Evolutionary conservation across 2,888 invertebrate species (phyloP).

Genomic region (Panopea generosa): DNA sequence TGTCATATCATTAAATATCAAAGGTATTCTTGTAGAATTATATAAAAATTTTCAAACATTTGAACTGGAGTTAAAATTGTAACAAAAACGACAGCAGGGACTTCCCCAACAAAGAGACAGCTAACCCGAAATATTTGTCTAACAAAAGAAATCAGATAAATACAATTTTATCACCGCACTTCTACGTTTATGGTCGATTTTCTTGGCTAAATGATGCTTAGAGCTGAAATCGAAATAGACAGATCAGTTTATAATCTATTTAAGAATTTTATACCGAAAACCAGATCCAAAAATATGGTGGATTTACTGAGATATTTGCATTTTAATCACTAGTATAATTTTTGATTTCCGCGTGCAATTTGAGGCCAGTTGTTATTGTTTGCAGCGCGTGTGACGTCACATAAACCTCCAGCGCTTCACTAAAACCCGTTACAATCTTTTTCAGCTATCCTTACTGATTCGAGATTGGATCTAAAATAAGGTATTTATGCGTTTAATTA

Average conservation of each 20-base stretch:
- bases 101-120: no score
- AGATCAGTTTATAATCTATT: background rate
- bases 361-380: conserved; percentile 54
- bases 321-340: conserved; percentile 28
- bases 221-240: no score
- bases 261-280: background rate
- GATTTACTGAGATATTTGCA: conserved; percentile 8
- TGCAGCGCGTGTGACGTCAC: conserved; percentile 61
- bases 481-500: conserved; percentile 45
- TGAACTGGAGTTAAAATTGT: no score
- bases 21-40: no score
- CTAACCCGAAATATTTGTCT: no score
- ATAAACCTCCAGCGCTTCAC: conserved; percentile 53
- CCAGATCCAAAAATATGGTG: conserved; percentile 7
- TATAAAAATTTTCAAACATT: no score
- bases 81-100: no score
- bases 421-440: conserved; percentile 61
- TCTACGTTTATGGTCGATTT: conserved; percentile 28
- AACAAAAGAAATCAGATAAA: no score
- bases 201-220: no score
- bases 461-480: conserved; percentile 51
- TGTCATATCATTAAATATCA: no score
- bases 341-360: conserved; percentile 49
- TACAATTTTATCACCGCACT: conserved; percentile 6
- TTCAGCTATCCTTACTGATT: conserved; percentile 35